Evolutionary conservation across 2,797 vertebrate genomes (phyloP), one percentile per base, ranked within the genome.

Genomic region (Trachurus trachurus): DNA sequence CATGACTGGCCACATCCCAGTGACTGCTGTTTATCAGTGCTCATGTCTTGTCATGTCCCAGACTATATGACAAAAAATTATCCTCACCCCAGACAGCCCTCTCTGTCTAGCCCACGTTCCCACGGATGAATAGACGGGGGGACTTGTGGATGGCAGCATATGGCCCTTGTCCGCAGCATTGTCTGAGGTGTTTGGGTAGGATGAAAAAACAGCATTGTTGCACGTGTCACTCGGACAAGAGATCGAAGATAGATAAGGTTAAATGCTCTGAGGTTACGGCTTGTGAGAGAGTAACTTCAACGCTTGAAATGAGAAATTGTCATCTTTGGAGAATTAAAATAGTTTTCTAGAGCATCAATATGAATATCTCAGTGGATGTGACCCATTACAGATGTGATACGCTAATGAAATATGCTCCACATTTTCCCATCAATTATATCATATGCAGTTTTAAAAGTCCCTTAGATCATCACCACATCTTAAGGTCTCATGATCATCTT

Each of bases 121-220:
- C 94, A 94, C 88, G 78, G 82, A 92, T 78, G 19, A 56, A 88
- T 65, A 68, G 83, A 82, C 42, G 75, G 76, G 42, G 44, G 85
- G 80, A 87, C 69, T 60, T 84, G 86, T 80, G 78, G 90, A 83
- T 29, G 86, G 73, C 82, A 84, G 92, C 94, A 92, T 95, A 94
- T 94, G 93, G 93, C 92, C 86, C 26, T 4, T 39, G 88, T 90
- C 90, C 12, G 62, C 86, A 83, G 81, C 86, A 91, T 94, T 95
- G 94, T 95, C 89, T 93, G 82, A 73, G 82, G 80, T 85, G 75
- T 92, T 86, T 86, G 81, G 49, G 78, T 71, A 74, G 71, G 85
- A 84, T 52, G 53, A 56, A 70, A 81, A 83, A 77, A 71, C 42
- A 12, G 77, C 88, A 93, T 94, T 94, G 92, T 93, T 91, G 85